Percentiles rank a stretch among this genome's conserved stretches.
Conservation (phyloP, 2,888 invertebrate species). For the Andrena hattorfiana region DNA sequence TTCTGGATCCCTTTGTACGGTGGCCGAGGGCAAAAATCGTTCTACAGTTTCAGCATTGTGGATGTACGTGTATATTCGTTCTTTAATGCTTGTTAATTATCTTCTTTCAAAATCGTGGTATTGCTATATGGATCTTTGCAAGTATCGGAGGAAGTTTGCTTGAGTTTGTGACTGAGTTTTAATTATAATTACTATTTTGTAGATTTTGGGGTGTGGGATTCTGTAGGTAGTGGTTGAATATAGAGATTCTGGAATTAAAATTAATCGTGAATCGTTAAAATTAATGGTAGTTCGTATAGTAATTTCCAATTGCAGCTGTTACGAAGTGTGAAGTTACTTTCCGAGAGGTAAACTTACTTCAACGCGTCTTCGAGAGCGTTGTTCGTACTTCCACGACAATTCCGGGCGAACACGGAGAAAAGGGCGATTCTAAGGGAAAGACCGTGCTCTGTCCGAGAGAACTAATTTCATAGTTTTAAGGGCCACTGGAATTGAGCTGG, state of each 20-base stretch:
- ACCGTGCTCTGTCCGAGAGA: conserved; percentile 38
- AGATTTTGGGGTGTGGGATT: not conserved
- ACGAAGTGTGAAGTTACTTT: not conserved
- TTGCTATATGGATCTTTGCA: not conserved
- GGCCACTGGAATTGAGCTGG: conserved; percentile 68
- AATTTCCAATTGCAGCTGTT: not conserved
- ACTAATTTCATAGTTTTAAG: conserved; percentile 70
- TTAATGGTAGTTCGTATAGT: not conserved
- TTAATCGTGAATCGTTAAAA: no score
- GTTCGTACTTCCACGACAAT: conserved; percentile 19
- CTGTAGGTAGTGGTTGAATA: no score
- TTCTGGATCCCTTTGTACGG: conserved; percentile 27
- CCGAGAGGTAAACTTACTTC: not conserved
- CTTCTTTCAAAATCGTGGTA: not conserved
- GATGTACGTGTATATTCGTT: not conserved
- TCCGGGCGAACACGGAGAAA: conserved; percentile 31
- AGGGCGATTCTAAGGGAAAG: conserved; percentile 42
- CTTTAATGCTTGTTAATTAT: not conserved
- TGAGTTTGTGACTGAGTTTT: not conserved
- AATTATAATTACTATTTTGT: not conserved
- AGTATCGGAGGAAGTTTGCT: no score
- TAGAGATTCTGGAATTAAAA: no score
- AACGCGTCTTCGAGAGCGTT: conserved; percentile 11
- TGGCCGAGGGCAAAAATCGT: conserved; percentile 11
- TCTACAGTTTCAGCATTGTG: not conserved